Conservation (phyloP, 2,888 invertebrate genomes). For the Watsonalla cultraria region DNA sequence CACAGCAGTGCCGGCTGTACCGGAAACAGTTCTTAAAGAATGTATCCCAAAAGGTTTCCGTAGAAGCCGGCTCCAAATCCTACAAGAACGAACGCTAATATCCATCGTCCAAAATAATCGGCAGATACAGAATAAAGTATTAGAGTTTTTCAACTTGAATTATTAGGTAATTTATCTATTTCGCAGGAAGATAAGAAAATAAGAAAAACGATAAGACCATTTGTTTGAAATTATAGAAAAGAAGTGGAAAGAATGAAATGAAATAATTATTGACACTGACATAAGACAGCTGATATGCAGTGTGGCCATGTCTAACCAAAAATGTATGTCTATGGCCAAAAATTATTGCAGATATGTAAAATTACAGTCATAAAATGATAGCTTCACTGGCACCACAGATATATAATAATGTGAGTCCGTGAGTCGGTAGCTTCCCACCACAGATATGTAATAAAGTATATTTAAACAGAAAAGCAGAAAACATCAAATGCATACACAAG, state of each 20-base stretch:
- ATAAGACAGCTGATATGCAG: background rate
- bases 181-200: background rate
- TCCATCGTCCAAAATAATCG: constrained; percentile 38
- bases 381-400: too few species aligned
- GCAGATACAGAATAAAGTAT: background rate
- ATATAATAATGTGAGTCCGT: too few species aligned
- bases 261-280: background rate
- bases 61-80: constrained; percentile 56
- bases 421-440: too few species aligned
- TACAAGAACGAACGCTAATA: constrained; percentile 42
- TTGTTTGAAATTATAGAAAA: background rate
- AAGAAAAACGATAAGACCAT: background rate
- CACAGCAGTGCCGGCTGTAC: constrained; percentile 35
- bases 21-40: constrained; percentile 34
- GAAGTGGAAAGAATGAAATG: background rate
- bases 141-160: too few species aligned
- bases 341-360: too few species aligned
- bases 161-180: background rate
- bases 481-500: too few species aligned
- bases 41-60: constrained; percentile 41
- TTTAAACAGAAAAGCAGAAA: too few species aligned
- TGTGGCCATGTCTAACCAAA: background rate
- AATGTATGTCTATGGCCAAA: background rate
- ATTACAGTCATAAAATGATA: too few species aligned
- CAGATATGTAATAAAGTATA: too few species aligned